Percentiles rank a stretch among this genome's conserved stretches.
Conservation (phyloP, 2,797 vertebrate species). For the Lacerta viridis region DNA sequence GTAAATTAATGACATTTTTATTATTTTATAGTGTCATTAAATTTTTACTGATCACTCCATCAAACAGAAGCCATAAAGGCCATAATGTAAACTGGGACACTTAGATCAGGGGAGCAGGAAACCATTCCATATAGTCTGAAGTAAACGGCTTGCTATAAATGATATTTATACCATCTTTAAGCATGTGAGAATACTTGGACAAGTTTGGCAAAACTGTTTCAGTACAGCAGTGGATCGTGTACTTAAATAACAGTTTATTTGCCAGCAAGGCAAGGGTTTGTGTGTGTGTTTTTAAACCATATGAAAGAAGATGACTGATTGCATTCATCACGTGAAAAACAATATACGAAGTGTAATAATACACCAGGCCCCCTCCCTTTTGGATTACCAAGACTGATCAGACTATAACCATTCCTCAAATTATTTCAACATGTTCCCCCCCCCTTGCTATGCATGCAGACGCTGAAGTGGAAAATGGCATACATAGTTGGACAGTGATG, state of each 20-base stretch:
- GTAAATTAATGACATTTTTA: conserved; percentile 99
- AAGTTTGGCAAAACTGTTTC: conserved; percentile 88
- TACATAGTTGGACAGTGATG: conserved; percentile 79
- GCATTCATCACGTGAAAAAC: conserved; percentile 80
- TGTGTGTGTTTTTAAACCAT: conserved; percentile 74
- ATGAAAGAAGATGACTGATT: conserved; percentile 79
- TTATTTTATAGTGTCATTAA: conserved; percentile 99
- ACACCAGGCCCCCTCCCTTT: conserved; percentile 82
- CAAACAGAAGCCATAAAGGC: conserved; percentile 95
- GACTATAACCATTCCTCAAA: conserved; percentile 83
- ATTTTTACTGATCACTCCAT: conserved; percentile 99
- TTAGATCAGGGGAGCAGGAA: conserved; percentile 84
- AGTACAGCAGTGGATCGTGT: conserved; percentile 85
- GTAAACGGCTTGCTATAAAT: conserved; percentile 86
- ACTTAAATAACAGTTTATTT: conserved; percentile 87
- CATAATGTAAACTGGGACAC: conserved; percentile 89
- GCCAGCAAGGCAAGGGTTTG: conserved; percentile 75
- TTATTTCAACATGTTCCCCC: conserved; percentile 85
- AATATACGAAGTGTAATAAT: conserved; percentile 84
- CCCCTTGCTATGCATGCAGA: conserved; percentile 84
- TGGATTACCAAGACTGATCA: conserved; percentile 84
- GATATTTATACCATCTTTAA: conserved; percentile 89
- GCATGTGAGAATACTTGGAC: conserved; percentile 86
- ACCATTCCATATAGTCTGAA: conserved; percentile 82
- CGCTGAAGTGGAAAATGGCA: conserved; percentile 86